Conservation (phyloP, 2,113 vertebrate genomes). For the Bufo bufo region DNA sequence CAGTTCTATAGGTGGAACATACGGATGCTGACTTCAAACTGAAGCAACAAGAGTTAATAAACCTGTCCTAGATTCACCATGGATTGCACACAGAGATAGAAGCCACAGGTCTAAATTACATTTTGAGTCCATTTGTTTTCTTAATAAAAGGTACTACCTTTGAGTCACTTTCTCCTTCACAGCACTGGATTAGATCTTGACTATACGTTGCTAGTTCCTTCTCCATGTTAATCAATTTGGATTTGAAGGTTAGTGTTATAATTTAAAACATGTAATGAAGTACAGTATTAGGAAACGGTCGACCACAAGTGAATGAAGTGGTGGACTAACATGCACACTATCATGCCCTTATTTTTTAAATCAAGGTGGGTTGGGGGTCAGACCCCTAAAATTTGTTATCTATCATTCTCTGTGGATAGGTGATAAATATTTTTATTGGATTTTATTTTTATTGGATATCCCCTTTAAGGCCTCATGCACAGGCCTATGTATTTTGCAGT, state of each 20-base stretch:
- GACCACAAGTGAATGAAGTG: no score
- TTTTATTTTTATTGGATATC: no score
- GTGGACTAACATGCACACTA: no score
- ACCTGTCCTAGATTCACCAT: slow-evolving; percentile 12
- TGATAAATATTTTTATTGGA: no score
- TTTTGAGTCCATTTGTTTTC: slow-evolving; percentile 36
- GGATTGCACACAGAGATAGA: slow-evolving; percentile 20
- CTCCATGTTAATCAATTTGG: background rate
- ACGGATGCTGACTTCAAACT: background rate
- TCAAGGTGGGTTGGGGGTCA: no score
- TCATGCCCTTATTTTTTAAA: no score
- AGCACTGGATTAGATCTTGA: background rate
- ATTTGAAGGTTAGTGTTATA: background rate
- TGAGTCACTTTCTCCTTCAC: background rate
- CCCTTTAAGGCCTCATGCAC: no score
- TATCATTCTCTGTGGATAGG: no score
- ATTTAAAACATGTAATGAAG: no score
- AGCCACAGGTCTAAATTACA: slow-evolving; percentile 26
- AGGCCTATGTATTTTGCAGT: no score
- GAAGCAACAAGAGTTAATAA: slow-evolving; percentile 22
- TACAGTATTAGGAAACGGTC: no score
- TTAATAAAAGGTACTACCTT: slow-evolving; percentile 7
- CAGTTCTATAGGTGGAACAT: background rate
- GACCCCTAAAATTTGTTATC: no score
- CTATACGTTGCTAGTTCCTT: background rate